Evolutionary conservation across 2,888 invertebrate genomes (phyloP).

Genomic region (Hymenopus coronatus): DNA sequence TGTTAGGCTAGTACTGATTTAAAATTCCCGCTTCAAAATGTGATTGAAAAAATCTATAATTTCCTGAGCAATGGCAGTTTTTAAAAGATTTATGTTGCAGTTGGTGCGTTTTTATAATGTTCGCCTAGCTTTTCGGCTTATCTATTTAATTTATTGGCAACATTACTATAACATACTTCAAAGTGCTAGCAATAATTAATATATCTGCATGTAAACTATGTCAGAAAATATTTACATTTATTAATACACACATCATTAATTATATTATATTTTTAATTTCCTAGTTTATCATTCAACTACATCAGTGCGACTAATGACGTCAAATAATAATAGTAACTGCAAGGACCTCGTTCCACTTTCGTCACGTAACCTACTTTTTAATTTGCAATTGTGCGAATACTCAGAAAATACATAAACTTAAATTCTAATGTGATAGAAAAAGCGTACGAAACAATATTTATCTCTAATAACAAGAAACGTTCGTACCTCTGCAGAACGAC

Average conservation of each 20-base stretch:
- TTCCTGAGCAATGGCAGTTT: not conserved
- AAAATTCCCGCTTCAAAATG: not conserved
- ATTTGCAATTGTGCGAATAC: not conserved
- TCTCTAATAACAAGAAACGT: not conserved
- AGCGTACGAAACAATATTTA: not conserved
- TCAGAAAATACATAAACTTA: not conserved
- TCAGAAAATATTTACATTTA: no score
- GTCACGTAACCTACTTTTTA: slow-evolving; percentile 5
- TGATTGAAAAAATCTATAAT: not conserved
- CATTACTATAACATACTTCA: not conserved
- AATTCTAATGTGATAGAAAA: not conserved
- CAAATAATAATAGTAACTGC: not conserved
- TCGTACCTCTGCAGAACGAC: not conserved
- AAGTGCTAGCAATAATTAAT: not conserved
- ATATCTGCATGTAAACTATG: no score
- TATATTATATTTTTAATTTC: not conserved
- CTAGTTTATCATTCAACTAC: not conserved
- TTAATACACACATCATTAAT: no score
- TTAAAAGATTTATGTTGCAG: not conserved
- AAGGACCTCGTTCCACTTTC: slow-evolving; percentile 7
- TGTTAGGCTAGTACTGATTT: not conserved
- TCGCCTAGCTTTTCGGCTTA: not conserved
- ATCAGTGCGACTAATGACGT: not conserved
- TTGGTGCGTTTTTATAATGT: not conserved
- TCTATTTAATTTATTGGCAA: not conserved